phyloP scores from a whole-genome alignment of 1,140 invertebrate species.

The Phortica variegata region DNA sequence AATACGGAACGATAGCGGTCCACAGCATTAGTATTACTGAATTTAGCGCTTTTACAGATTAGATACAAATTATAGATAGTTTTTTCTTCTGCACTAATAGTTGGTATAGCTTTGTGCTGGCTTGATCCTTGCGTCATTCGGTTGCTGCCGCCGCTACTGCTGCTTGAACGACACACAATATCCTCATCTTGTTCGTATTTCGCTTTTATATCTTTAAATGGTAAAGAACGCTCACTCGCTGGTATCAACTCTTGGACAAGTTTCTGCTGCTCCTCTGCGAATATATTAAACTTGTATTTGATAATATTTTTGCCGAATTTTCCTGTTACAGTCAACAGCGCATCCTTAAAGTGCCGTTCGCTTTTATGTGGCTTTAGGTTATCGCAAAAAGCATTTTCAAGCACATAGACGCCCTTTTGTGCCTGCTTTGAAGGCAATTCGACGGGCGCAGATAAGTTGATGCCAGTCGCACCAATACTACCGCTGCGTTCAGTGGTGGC shows the following conservation, averaged over 20 bases:
- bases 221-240: conserved; percentile 39
- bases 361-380: conserved; percentile 40
- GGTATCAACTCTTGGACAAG: conserved; percentile 47
- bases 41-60: conserved; percentile 48
- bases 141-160: conserved; percentile 8
- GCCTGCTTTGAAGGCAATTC: conserved; percentile 1
- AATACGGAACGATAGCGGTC: conserved; percentile 49
- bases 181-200: conserved; percentile 46
- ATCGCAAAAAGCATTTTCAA: conserved; percentile 53
- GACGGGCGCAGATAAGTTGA: neutral
- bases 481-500: conserved; percentile 37
- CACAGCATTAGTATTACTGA: conserved; percentile 46
- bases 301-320: conserved; percentile 56
- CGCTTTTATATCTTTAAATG: conserved; percentile 49
- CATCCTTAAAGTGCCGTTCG: conserved; percentile 48
- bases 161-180: conserved; percentile 30
- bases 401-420: conserved; percentile 38
- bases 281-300: conserved; percentile 56
- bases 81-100: conserved; percentile 52
- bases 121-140: neutral
- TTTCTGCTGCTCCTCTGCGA: conserved; percentile 50
- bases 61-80: conserved; percentile 53
- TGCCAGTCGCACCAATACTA: conserved; percentile 23
- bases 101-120: conserved; percentile 4
- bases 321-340: conserved; percentile 46